Percentiles rank a stretch among this genome's conserved stretches.
These are phyloP conservation scores for Diploscapter pachys DNA, from an alignment of 1,140 invertebrate species.

Conservation along the genomic window DNA sequence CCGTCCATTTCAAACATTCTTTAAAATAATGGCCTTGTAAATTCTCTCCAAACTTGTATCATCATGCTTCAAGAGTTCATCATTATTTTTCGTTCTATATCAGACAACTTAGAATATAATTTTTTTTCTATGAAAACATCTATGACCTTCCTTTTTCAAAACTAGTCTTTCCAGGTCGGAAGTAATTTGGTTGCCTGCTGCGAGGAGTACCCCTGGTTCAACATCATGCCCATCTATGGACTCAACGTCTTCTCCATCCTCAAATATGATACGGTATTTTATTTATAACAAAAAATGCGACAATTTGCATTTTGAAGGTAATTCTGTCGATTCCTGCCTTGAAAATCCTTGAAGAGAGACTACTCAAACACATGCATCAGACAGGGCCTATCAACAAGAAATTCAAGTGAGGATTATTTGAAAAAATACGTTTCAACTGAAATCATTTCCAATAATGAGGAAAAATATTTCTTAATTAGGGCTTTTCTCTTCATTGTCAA, in stretches of 20 bases:
- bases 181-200: conserved; percentile 2
- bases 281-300: conserved; percentile 69
- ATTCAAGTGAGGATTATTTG: conserved; percentile 14
- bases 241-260: conserved; percentile 78
- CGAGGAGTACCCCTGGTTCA: conserved; percentile 69
- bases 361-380: conserved; percentile 74
- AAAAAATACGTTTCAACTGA: neutral
- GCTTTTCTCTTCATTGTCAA: no score
- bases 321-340: conserved; percentile 65
- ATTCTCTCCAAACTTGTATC: neutral
- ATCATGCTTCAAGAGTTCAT: conserved; percentile 5
- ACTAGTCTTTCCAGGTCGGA: neutral
- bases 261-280: conserved; percentile 87
- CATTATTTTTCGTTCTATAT: neutral
- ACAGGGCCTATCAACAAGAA: conserved; percentile 61
- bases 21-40: conserved; percentile 1
- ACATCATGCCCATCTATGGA: conserved; percentile 90
- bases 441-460: no score
- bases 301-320: no score
- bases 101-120: no score
- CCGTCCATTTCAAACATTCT: conserved; percentile 34
- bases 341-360: conserved; percentile 78
- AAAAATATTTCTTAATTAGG: no score
- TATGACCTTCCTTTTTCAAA: no score
- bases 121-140: no score